Base-by-base conservation (phyloP, 2,113 vertebrate species). In the Coptodon bakossiorum region DNA sequence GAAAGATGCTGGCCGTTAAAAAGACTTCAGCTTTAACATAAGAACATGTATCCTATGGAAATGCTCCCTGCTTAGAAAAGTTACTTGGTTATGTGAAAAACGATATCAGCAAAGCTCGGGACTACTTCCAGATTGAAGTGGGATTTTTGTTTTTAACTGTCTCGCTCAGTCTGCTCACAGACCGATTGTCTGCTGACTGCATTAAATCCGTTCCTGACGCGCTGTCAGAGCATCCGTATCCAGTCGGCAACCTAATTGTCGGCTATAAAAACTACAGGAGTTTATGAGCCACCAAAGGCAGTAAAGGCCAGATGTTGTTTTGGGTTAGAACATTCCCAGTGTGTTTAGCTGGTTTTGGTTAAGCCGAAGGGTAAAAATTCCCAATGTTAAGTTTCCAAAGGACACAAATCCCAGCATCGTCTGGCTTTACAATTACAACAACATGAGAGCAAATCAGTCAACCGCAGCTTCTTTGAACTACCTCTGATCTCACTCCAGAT, bases 1-100 rank as follows among this genome's bases (percentile, higher is more conserved):
- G 16, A 38, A 0, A 3, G 31, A 38, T n/a, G 31, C 11, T 12
- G 40, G 40, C 11, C 1, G 11, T 0, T 66, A 36, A 36, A 66
- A 66, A 2, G 17, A n/a, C 10, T 38, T 38, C 31, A n/a, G 61
- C 31, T 66, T 36, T 36, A 66, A 1, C 17, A n/a, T 0, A n/a
- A 0, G 61, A 12, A 66, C 31, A 66, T 38, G 61, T 8, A 13
- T 19, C 1, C 11, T 68, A 38, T 68, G 40, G 68, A 73, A 48
- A 48, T 36, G 6, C 40, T n/a, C 8, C n/a, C 10, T 34, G 11
- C 52, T 19, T 31, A 7, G 38, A 59, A 2, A 84, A 3, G 38
- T 17, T 45, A 73, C 22, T 45, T 1, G 0, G 22, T 73, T 73
- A 66, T 66, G 66, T 43, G 19, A 27, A 43, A 73, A 27, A 45